Evolutionary conservation across 2,888 invertebrate genomes (phyloP), one percentile per base, ranked within the genome.

Genomic region (Drosophila mayaguana): DNA sequence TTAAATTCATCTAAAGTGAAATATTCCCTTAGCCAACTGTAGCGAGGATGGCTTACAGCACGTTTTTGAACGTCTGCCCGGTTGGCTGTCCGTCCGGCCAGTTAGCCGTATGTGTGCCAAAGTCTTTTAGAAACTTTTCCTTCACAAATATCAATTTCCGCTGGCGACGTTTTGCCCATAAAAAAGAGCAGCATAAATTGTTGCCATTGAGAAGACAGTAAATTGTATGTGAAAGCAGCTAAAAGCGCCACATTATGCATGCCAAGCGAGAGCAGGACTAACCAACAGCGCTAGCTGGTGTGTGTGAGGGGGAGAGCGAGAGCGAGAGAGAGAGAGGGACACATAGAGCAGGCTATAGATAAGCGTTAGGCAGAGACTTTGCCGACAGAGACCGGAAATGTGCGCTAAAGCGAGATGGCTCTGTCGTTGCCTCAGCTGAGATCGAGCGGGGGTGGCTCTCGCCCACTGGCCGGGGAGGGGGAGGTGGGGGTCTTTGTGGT

Each of bases 131-230:
- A 70, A 81, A 81, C 73, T 87, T 83, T 75, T 73, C 67, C 73
- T 75, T 48, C 81, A 81, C 78, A 89, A 89, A 89, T 89, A 89
- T 89, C 89, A 89, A 89, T 89, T 89, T 89, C 89, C 89, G 79
- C 78, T 77, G 81, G 80, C 83, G 83, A 85, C 85, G 75, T 81
- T 83, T 85, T 83, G 68, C 65, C 81, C 83, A 83, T 85, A 83
- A 83, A 84, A 83, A 68, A 43, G 56, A 68, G 55, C 54, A 72
- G 77, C 82, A 88, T 88, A 88, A 88, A 84, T 88, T 82, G 88
- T 81, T 86, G 80, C 81, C 86, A 83, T 86, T 85, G 86, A 83
- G 78, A 88, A 73, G 81, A 81, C 72, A 84, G 88, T 88, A 88
- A 88, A 88, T 88, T 88, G 88, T 86, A 87, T 88, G 87, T 88